Conservation (phyloP, 2,797 vertebrate species). For the Lycodopsis pacificus region DNA sequence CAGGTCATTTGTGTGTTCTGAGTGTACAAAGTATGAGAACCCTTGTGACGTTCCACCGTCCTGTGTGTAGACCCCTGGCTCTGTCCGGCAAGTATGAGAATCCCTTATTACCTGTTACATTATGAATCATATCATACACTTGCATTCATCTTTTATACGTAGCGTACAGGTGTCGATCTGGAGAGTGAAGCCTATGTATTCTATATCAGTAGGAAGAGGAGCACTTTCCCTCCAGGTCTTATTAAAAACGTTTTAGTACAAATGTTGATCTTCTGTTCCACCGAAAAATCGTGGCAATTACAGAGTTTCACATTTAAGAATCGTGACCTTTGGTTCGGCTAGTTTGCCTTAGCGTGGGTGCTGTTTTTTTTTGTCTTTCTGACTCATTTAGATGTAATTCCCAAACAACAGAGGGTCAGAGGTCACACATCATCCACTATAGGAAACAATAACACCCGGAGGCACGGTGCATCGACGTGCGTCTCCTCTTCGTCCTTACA, state of each 20-base stretch:
- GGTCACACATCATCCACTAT: neutral
- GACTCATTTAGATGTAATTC: neutral
- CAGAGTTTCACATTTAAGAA: neutral
- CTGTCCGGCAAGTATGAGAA: too few relatives aligned
- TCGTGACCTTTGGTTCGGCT: neutral
- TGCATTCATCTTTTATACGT: neutral
- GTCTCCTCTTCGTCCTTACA: neutral
- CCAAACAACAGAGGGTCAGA: neutral
- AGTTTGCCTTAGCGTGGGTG: neutral
- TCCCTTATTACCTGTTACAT: neutral
- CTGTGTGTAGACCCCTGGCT: too few relatives aligned
- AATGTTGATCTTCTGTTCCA: neutral
- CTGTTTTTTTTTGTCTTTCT: neutral
- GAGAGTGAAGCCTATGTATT: neutral
- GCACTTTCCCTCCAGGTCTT: conserved; percentile 27
- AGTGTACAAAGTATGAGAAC: conserved; percentile 54
- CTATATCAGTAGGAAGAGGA: neutral
- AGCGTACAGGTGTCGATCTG: neutral
- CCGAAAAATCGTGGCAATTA: neutral
- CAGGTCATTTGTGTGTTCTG: conserved; percentile 38
- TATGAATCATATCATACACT: neutral
- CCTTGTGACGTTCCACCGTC: conserved; percentile 4
- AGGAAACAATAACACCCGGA: neutral
- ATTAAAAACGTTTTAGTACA: neutral
- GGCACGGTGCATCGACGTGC: neutral